Base-by-base conservation (phyloP, 2,113 vertebrate species). In the Rhinolophus ferrumequinum region DNA sequence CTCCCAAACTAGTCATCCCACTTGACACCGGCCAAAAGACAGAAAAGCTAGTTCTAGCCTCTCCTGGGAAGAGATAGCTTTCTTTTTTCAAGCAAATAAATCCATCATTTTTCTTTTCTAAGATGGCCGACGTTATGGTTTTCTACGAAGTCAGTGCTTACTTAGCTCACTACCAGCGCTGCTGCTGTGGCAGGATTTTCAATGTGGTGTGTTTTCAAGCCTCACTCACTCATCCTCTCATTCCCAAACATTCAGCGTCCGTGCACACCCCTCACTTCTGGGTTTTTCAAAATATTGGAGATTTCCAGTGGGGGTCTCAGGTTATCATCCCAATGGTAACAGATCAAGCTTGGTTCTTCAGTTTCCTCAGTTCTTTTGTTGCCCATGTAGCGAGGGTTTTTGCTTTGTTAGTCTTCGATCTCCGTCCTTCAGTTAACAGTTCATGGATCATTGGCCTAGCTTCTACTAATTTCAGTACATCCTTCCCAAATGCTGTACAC, bases 381-480 rank as follows among this genome's bases (percentile, higher is more conserved):
- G 99, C 99, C 99, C 99, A 99, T 75, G 99, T 99, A 11, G 99
- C 99, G 38, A 99, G 98, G 22, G 99, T 99, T 99, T 99, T 99
- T 69, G 99, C 99, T 99, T 99, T 99, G 98, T 98, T 99, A 97
- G 99, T 99, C 98, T 99, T 99, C 96, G 99, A 99, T 98, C 99
- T 99, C 28, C 99, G 99, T 13, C 99, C 99, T 98, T 99, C 99
- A 50, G 99, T 99, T 98, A 99, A 99, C 96, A 99, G 98, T 96
- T 99, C 99, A 62, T 99, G 99, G 98, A 99, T 99, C 98, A 99
- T 99, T 87, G 99, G 99, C 94, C 99, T 99, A 93, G 99, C 98
- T 98, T 99, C 99, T 98, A 99, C 99, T 98, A 99, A 98, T 98
- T 99, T 99, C 98, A 99, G 99, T 85, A 99, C 99, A 47, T 99